Percentiles rank a stretch among this genome's conserved stretches.
Evolutionary conservation across 2,113 vertebrate genomes (phyloP).

Genomic region (Lonchura striata): DNA sequence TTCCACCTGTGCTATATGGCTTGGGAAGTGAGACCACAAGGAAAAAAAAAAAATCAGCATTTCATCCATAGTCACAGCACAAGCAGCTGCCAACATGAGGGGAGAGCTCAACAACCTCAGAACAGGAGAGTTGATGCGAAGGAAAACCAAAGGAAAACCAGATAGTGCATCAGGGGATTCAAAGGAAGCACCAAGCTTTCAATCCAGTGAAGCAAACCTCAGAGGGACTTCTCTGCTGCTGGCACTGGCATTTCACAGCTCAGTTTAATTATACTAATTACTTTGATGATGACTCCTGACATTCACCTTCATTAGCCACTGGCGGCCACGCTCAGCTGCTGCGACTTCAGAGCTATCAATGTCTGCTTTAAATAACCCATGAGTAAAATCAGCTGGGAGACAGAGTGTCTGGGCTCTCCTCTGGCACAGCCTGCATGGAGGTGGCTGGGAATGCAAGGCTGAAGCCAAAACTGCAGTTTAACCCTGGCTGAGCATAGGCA

Average conservation of each 20-base stretch:
- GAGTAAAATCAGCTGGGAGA: conserved; percentile 45
- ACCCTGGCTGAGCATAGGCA: background rate
- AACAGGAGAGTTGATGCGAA: background rate
- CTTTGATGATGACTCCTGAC: conserved; percentile 1
- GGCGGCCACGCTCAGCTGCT: background rate
- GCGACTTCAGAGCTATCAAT: conserved; percentile 15
- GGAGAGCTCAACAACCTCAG: rapidly evolving
- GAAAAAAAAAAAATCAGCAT: background rate
- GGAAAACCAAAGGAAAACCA: background rate
- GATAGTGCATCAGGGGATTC: background rate
- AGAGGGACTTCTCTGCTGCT: background rate
- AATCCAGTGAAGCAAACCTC: background rate
- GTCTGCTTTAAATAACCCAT: conserved; percentile 54
- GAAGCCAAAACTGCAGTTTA: background rate
- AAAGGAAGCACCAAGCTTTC: background rate
- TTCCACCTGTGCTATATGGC: background rate
- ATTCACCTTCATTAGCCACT: conserved; percentile 54
- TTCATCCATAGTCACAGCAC: background rate
- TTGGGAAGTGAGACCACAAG: background rate
- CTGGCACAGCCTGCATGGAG: background rate
- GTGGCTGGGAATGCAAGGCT: background rate
- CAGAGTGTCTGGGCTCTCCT: conserved; percentile 28
- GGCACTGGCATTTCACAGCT: background rate
- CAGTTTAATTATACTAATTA: conserved; percentile 19
- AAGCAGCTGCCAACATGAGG: background rate